A percentile compares a stretch with the other conserved stretches of the same genome.
phyloP scores from a whole-genome alignment of 2,888 invertebrate species.

The Agonum fuliginosum region DNA sequence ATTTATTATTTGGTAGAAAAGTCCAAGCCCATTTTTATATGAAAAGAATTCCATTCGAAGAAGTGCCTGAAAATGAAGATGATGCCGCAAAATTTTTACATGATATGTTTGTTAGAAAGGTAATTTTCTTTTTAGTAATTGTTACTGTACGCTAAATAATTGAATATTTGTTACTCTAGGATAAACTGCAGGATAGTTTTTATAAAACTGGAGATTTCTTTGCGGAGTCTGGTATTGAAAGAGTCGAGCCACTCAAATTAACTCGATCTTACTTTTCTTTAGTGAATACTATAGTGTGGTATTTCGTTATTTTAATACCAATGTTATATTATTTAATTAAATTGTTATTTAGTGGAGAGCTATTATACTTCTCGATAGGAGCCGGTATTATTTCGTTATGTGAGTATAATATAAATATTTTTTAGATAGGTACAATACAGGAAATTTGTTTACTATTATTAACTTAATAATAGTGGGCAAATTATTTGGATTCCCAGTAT shows the following conservation, averaged over 20 bases:
- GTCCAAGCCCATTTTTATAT: slow-evolving; percentile 86
- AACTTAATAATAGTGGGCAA: no score
- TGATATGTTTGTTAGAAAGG: slow-evolving; percentile 87
- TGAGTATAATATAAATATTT: slow-evolving; percentile 77
- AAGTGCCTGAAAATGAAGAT: slow-evolving; percentile 84
- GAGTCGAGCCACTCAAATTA: slow-evolving; percentile 77
- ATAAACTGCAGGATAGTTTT: slow-evolving; percentile 84
- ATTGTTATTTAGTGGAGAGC: slow-evolving; percentile 83
- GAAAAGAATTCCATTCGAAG: slow-evolving; percentile 86
- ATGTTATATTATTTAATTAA: slow-evolving; percentile 82
- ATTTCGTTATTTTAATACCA: slow-evolving; percentile 79
- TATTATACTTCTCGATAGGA: slow-evolving; percentile 81
- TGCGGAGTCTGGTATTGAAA: slow-evolving; percentile 82
- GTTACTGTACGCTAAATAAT: neutral
- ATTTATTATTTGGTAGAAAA: slow-evolving; percentile 82
- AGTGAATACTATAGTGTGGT: slow-evolving; percentile 84
- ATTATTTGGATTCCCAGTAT: slow-evolving; percentile 27
- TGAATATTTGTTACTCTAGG: slow-evolving; percentile 72
- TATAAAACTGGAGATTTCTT: slow-evolving; percentile 87
- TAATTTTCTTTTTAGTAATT: slow-evolving; percentile 69
- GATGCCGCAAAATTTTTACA: slow-evolving; percentile 88
- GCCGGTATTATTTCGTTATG: slow-evolving; percentile 83
- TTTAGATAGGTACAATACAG: no score
- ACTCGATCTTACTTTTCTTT: slow-evolving; percentile 80
- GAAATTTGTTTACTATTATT: no score